Percentiles rank a stretch among this genome's conserved stretches.
phyloP scores from a whole-genome alignment of 2,888 invertebrate species.

The Agrotis puta region DNA sequence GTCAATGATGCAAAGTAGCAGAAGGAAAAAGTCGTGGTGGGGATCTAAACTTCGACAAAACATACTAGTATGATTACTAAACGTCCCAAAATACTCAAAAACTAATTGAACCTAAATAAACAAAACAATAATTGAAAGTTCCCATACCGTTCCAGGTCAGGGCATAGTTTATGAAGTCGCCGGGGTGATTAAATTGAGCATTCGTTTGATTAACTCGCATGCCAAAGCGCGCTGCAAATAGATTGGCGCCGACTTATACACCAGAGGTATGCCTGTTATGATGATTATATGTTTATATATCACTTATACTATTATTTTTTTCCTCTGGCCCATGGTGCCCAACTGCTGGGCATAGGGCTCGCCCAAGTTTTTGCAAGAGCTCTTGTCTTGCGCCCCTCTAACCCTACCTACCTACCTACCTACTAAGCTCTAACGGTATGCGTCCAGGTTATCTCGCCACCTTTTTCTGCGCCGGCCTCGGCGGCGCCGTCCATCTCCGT shows the following conservation, averaged over 20 bases:
- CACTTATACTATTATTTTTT: neutral
- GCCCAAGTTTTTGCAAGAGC: too few species aligned
- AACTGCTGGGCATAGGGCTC: too few species aligned
- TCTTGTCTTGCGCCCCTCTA: too few species aligned
- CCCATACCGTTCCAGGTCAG: slow-evolving; percentile 53
- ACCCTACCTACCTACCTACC: too few species aligned
- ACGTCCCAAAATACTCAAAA: slow-evolving; percentile 11
- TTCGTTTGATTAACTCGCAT: slow-evolving; percentile 56
- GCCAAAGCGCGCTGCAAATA: slow-evolving; percentile 53
- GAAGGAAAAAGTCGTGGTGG: too few species aligned
- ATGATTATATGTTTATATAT: slow-evolving; percentile 23
- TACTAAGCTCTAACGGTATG: too few species aligned
- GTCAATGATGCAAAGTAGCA: too few species aligned
- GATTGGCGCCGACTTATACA: slow-evolving; percentile 58
- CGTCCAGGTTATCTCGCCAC: too few species aligned
- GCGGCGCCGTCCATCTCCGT: too few species aligned
- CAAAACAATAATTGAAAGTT: slow-evolving; percentile 31
- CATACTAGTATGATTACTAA: neutral
- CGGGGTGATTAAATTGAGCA: slow-evolving; percentile 51
- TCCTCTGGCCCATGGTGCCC: too few species aligned
- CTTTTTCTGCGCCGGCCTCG: too few species aligned
- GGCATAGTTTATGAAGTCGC: slow-evolving; percentile 53
- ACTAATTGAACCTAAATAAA: slow-evolving; percentile 34
- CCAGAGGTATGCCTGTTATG: slow-evolving; percentile 36
- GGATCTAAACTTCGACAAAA: neutral